Base-by-base conservation (phyloP, 2,113 vertebrate genomes). In the Alces alces region DNA sequence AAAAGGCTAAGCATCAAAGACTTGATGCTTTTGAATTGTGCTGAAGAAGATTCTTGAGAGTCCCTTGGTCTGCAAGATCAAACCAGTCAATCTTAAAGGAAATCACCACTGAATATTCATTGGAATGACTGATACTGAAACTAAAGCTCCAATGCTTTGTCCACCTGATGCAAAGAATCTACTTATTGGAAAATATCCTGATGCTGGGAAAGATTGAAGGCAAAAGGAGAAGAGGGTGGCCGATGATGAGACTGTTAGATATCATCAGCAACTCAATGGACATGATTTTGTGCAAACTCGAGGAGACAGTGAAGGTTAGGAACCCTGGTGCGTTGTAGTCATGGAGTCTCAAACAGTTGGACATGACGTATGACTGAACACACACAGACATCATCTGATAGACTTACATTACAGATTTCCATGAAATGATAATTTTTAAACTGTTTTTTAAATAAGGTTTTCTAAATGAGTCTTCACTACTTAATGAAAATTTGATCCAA, bases 321-420 rank as follows among this genome's bases (percentile, higher is more conserved):
- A 73, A 73, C 11, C 70, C 70, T 73, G 36, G 70, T 4, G 1
- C 0, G 0, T 43, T 7, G 36, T 25, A 39, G 36, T 39, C 36
- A 14, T 1, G 11, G 36, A 36, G 21, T 73, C 70, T 73, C 70
- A 73, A 73, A 43, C 10, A 73, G 70, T 3, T 43, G 11, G 36
- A 25, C 21, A 23, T 43, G 36, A 73, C 2, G 6, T 73, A 43
- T 43, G 36, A 25, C 36, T 73, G 36, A 73, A 43, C 19, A 73
- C 12, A 73, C 3, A 25, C 36, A 43, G 36, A 73, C 39, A 73
- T 43, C 1, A 13, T 23, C 39, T 73, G 17, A 79, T 50, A 16
- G 30, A 30, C 25, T 66, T 19, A 58, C 15, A 27, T 66, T 19
- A 66, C 19, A 30, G 7, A 28, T 15, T 58, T 57, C 3, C 36